phyloP scores from a whole-genome alignment of 2,797 vertebrate genomes.

The Microctenopoma steveboyesi region DNA sequence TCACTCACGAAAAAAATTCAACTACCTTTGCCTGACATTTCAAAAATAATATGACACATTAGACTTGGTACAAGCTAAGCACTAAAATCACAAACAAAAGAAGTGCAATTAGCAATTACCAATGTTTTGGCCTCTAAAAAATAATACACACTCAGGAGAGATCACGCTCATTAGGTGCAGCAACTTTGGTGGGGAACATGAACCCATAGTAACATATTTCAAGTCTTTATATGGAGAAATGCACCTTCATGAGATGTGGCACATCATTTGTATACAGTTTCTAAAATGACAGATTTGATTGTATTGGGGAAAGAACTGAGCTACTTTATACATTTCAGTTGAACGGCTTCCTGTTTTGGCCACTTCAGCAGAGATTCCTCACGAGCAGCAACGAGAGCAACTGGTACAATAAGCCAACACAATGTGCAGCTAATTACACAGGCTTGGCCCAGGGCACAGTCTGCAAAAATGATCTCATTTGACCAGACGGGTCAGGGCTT shows the following conservation, averaged over 20 bases:
- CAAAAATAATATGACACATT: background rate
- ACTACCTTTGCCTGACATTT: background rate
- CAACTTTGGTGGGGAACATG: background rate
- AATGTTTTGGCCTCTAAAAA: background rate
- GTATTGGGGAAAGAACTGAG: background rate
- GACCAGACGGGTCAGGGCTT: constrained; percentile 67
- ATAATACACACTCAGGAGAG: background rate
- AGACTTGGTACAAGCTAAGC: background rate
- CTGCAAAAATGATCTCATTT: constrained; percentile 80
- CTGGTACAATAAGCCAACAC: constrained; percentile 74
- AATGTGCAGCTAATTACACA: constrained; percentile 81
- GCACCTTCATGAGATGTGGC: background rate
- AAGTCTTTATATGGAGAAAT: background rate
- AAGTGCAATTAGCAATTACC: background rate
- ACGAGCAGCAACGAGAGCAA: constrained; percentile 56
- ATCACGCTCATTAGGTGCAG: background rate
- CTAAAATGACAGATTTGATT: constrained; percentile 1
- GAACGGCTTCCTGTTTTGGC: constrained; percentile 38
- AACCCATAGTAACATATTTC: background rate
- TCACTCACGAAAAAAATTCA: too few relatives aligned
- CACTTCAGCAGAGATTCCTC: constrained; percentile 50
- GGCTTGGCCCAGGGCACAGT: constrained; percentile 68
- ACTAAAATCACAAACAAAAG: background rate
- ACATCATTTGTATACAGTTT: background rate
- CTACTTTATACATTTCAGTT: constrained; percentile 9